A percentile compares a stretch with the other conserved stretches of the same genome.
Evolutionary conservation across 2,888 invertebrate species (phyloP).

Genomic region (Drymonia ruficornis): DNA sequence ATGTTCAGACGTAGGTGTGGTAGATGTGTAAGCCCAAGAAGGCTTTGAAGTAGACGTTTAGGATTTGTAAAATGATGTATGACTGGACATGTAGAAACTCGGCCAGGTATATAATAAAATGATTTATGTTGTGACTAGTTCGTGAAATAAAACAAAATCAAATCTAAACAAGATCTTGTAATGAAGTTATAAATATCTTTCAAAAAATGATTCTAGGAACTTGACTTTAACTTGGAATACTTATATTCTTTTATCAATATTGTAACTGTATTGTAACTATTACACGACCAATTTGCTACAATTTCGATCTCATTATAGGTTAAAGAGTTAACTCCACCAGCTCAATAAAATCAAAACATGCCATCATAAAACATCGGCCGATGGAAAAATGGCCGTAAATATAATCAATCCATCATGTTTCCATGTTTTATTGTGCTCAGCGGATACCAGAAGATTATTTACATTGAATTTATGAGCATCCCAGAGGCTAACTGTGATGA

Average conservation of each 20-base stretch:
- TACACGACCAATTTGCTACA: not conserved
- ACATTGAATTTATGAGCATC: constrained; percentile 77
- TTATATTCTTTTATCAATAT: no score
- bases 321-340: constrained; percentile 13
- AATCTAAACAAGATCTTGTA: no score
- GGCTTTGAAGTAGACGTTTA: constrained; percentile 9
- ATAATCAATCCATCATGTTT: constrained; percentile 70
- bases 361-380: constrained; percentile 40
- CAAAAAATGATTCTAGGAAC: no score
- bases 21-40: constrained; percentile 20
- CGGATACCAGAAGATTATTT: constrained; percentile 75
- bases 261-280: no score
- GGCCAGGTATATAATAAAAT: not conserved
- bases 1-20: constrained; percentile 24
- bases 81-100: not conserved
- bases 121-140: not conserved
- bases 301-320: not conserved
- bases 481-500: constrained; percentile 65
- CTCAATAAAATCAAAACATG: constrained; percentile 30
- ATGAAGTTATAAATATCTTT: no score
- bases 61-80: constrained; percentile 5
- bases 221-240: no score
- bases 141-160: not conserved
- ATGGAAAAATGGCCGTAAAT: constrained; percentile 58
- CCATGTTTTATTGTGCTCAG: constrained; percentile 68